A percentile compares a stretch with the other conserved stretches of the same genome.
Conservation (phyloP, 2,797 vertebrate species). For the Malacoraja senta region DNA sequence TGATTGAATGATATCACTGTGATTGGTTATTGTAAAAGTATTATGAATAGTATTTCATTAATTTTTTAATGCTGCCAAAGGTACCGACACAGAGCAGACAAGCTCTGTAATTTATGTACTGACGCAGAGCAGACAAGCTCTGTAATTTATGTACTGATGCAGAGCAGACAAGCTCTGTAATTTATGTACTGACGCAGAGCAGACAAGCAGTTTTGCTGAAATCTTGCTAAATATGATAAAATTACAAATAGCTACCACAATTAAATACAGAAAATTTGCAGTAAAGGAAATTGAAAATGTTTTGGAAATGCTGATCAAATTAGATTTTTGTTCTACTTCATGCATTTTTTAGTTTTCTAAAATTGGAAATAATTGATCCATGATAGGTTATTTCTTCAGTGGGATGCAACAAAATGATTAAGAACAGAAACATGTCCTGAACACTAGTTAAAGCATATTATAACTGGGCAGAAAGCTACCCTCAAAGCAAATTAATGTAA, state of each 20-base stretch:
- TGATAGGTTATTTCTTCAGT: not conserved
- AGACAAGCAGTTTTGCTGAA: not conserved
- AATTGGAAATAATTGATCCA: not conserved
- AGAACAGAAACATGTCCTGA: not conserved
- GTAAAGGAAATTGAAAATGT: not conserved
- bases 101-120: not conserved
- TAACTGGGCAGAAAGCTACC: too few species aligned
- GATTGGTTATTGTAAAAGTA: not conserved
- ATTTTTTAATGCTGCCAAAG: not conserved
- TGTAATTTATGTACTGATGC: too few species aligned
- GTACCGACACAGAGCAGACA: too few species aligned
- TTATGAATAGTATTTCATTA: not conserved
- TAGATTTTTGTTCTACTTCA: not conserved
- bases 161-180: not conserved
- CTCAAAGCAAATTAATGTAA: too few species aligned
- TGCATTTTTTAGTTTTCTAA: conserved; percentile 3
- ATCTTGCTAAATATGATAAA: not conserved
- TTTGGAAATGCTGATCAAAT: not conserved
- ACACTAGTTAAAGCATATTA: too few species aligned
- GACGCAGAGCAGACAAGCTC: not conserved
- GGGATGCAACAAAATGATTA: not conserved
- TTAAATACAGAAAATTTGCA: not conserved
- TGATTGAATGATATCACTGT: not conserved
- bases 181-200: not conserved
- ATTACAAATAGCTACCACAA: not conserved